Conservation (phyloP, 2,888 invertebrate species). For the Lasioglossum figueresi region DNA sequence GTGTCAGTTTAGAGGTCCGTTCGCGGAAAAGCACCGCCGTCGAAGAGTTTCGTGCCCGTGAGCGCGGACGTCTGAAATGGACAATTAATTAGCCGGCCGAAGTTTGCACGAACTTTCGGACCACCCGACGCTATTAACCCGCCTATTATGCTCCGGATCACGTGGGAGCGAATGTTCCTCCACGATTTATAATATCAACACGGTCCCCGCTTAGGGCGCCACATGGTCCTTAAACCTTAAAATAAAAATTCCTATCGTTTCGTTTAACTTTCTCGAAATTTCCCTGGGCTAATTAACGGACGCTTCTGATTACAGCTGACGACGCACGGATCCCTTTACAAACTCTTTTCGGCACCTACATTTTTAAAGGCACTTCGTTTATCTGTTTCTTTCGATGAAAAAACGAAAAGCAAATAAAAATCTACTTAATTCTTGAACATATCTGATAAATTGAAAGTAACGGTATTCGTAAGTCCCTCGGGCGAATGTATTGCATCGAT, state of each 20-base stretch:
- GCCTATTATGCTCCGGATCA: constrained; percentile 55
- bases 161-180: constrained; percentile 52
- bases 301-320: neutral
- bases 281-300: neutral
- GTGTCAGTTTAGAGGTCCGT: constrained; percentile 31
- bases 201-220: constrained; percentile 4
- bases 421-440: neutral
- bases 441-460: neutral
- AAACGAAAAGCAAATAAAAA: neutral
- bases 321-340: neutral
- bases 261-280: neutral
- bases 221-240: constrained; percentile 9
- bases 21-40: constrained; percentile 23
- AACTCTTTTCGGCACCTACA: neutral
- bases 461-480: neutral
- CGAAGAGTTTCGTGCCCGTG: constrained; percentile 11
- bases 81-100: constrained; percentile 64
- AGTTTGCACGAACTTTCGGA: constrained; percentile 57
- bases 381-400: neutral
- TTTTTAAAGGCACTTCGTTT: neutral
- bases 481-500: no score
- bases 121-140: constrained; percentile 64
- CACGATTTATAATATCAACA: constrained; percentile 55
- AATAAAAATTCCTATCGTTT: neutral
- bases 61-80: constrained; percentile 35